Evolutionary conservation across 2,113 vertebrate genomes (phyloP).

Genomic region (Formicarius rufipectus): DNA sequence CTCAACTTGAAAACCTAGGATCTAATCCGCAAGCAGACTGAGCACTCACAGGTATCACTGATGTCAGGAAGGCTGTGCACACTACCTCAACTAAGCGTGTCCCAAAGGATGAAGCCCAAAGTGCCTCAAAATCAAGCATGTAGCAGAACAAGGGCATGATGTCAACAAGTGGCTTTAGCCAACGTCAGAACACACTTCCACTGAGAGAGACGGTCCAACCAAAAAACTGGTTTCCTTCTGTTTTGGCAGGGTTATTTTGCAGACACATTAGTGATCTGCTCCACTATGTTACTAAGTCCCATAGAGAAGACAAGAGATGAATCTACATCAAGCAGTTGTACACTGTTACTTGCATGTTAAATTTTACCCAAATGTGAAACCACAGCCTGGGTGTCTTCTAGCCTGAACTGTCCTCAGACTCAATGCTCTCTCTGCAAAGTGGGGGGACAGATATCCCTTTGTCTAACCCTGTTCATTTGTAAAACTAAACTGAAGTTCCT

Average conservation of each 20-base stretch:
- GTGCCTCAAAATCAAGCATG: not conserved
- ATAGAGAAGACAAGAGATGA: not conserved
- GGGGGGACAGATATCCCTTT: not conserved
- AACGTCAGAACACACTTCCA: not conserved
- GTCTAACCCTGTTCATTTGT: not conserved
- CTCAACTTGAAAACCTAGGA: not conserved
- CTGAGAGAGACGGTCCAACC: not conserved
- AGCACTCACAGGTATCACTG: not conserved
- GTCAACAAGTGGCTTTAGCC: not conserved
- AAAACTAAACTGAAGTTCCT: not conserved
- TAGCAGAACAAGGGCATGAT: fast-evolving
- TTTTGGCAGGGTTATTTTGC: not conserved
- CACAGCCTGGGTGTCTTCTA: not conserved
- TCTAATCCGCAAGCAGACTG: not conserved
- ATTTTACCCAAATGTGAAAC: not conserved
- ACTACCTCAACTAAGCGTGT: not conserved
- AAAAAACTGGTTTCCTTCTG: not conserved
- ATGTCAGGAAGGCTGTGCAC: not conserved
- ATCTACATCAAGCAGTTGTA: not conserved
- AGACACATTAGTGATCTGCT: not conserved
- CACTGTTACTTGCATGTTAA: not conserved
- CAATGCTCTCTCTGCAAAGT: not conserved
- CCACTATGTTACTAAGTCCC: not conserved
- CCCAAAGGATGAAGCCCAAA: not conserved
- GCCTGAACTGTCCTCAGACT: not conserved